These are phyloP conservation scores for Penaeus vannamei DNA, from an alignment of 1,140 invertebrate species.

Conservation along the genomic window DNA sequence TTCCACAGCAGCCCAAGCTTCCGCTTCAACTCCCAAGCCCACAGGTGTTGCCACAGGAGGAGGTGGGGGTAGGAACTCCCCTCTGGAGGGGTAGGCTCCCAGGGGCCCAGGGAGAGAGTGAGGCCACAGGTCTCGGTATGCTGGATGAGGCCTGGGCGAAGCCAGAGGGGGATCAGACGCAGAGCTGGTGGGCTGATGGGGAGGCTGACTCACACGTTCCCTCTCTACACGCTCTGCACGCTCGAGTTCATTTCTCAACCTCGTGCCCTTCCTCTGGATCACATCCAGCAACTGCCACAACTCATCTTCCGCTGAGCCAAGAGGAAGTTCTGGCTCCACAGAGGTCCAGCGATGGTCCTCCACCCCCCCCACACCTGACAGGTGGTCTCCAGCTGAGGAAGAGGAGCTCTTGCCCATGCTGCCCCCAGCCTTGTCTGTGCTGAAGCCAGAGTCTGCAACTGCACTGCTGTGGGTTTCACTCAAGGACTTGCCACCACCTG, in stretches of 20 bases:
- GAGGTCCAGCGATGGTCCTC: slow-evolving; percentile 40
- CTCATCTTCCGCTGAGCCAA: slow-evolving; percentile 79
- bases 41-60: slow-evolving; percentile 43
- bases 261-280: slow-evolving; percentile 84
- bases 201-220: slow-evolving; percentile 19
- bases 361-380: slow-evolving; percentile 68
- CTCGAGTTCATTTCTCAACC: slow-evolving; percentile 81
- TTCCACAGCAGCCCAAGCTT: slow-evolving; percentile 74
- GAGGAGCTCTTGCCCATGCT: slow-evolving; percentile 66
- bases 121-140: slow-evolving; percentile 60
- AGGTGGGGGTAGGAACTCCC: slow-evolving; percentile 29
- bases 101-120: slow-evolving; percentile 62
- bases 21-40: slow-evolving; percentile 48
- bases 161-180: slow-evolving; percentile 24
- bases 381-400: slow-evolving; percentile 73
- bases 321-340: slow-evolving; percentile 51
- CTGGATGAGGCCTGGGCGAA: slow-evolving; percentile 21
- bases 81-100: slow-evolving; percentile 24
- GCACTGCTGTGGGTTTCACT: slow-evolving; percentile 60
- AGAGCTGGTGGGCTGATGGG: slow-evolving; percentile 43
- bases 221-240: slow-evolving; percentile 50
- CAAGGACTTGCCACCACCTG: slow-evolving; percentile 56
- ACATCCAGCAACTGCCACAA: slow-evolving; percentile 87
- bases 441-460: slow-evolving; percentile 63
- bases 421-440: slow-evolving; percentile 61